Evolutionary conservation across 2,888 invertebrate genomes (phyloP).

Genomic region (Habrosyne pyritoides): DNA sequence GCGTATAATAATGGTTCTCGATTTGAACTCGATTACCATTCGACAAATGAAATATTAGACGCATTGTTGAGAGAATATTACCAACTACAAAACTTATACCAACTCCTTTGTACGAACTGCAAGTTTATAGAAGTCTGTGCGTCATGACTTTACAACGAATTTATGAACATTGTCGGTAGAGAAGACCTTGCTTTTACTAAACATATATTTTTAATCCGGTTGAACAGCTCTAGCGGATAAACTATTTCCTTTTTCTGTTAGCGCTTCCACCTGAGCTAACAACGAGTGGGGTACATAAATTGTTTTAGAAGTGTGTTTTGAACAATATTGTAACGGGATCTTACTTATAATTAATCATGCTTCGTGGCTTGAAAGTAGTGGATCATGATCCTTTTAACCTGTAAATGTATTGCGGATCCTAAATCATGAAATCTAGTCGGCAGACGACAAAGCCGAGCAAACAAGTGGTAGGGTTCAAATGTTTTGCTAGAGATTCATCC

Average conservation of each 20-base stretch:
- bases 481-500: constrained; percentile 24
- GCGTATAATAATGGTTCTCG: constrained; percentile 49
- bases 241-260: background rate
- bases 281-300: background rate
- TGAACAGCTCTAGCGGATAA: background rate
- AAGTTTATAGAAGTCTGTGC: background rate
- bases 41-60: constrained; percentile 35
- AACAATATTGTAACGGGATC: background rate
- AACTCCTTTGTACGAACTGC: background rate
- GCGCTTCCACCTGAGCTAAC: background rate
- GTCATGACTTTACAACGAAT: background rate
- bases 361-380: background rate
- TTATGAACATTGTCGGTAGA: background rate
- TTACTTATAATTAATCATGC: background rate
- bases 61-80: background rate
- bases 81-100: background rate
- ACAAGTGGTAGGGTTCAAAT: background rate
- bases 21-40: constrained; percentile 43
- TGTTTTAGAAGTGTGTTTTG: background rate
- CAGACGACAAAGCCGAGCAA: background rate
- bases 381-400: background rate
- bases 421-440: background rate
- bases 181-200: background rate
- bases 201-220: background rate
- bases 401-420: no score